Conservation (phyloP, 2,888 invertebrate species). For the Scaeva pyrastri region DNA sequence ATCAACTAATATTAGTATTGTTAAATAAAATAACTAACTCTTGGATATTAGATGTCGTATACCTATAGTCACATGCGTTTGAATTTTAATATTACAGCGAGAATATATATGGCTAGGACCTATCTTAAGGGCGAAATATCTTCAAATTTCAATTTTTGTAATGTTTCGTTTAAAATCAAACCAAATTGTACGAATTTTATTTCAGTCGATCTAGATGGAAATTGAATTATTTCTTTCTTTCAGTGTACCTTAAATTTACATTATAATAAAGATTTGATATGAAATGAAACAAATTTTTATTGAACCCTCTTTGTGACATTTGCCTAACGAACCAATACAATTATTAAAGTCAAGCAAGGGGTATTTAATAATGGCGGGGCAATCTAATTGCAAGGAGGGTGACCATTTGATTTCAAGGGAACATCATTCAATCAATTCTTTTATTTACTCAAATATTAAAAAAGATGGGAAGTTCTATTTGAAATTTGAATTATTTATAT, state of each 20-base stretch:
- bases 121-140: too few relatives aligned
- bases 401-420: neutral
- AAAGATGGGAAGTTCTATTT: constrained; percentile 31
- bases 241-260: neutral
- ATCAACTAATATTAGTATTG: too few relatives aligned
- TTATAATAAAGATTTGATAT: neutral
- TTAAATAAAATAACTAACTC: too few relatives aligned
- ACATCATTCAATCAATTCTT: constrained; percentile 41
- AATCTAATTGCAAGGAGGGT: constrained; percentile 28
- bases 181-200: too few relatives aligned
- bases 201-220: neutral
- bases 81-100: too few relatives aligned
- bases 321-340: constrained; percentile 52
- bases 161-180: too few relatives aligned
- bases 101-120: too few relatives aligned
- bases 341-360: constrained; percentile 5
- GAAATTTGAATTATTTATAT: neutral
- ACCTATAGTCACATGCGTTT: too few relatives aligned
- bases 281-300: constrained; percentile 25
- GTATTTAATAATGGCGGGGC: constrained; percentile 6
- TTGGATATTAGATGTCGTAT: too few relatives aligned
- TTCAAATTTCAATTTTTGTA: too few relatives aligned
- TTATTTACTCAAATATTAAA: neutral
- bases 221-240: too few relatives aligned
- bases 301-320: constrained; percentile 1